phyloP scores from a whole-genome alignment of 2,113 vertebrate species.

The Prinia subflava region DNA sequence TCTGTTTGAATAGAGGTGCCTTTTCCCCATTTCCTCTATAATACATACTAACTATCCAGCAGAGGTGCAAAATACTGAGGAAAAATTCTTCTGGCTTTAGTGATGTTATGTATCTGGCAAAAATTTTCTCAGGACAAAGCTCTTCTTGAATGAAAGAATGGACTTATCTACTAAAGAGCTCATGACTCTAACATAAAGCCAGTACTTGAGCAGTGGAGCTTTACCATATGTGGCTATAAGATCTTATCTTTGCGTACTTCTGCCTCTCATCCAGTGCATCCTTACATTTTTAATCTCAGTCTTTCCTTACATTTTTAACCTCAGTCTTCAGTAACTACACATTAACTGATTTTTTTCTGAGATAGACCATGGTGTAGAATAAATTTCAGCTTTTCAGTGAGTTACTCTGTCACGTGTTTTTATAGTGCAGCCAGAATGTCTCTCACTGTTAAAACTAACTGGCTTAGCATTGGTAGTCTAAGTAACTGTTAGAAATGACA shows the following conservation, averaged over 20 bases:
- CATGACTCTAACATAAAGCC: not conserved
- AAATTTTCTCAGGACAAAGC: not conserved
- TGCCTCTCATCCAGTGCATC: not conserved
- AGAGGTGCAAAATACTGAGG: not conserved
- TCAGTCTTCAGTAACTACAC: not conserved
- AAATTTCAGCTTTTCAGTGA: not conserved
- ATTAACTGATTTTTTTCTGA: not conserved
- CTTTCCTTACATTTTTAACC: not conserved
- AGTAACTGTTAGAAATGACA: not conserved
- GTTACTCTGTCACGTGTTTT: not conserved
- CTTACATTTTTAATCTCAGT: not conserved
- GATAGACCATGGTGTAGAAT: not conserved
- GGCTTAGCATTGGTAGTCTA: not conserved
- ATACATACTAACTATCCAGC: not conserved
- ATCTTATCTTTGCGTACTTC: not conserved
- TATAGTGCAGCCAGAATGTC: not conserved
- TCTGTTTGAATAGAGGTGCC: not conserved
- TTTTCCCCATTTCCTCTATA: not conserved
- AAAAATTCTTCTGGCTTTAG: not conserved
- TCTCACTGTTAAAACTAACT: not conserved
- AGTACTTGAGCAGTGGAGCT: not conserved
- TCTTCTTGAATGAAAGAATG: not conserved
- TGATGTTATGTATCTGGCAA: not conserved
- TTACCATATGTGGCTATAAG: not conserved
- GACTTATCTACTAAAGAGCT: not conserved